Evolutionary conservation across 2,888 invertebrate species (phyloP), one percentile per base, ranked within the genome.

Genomic region (Tenthredo scrophulariae): DNA sequence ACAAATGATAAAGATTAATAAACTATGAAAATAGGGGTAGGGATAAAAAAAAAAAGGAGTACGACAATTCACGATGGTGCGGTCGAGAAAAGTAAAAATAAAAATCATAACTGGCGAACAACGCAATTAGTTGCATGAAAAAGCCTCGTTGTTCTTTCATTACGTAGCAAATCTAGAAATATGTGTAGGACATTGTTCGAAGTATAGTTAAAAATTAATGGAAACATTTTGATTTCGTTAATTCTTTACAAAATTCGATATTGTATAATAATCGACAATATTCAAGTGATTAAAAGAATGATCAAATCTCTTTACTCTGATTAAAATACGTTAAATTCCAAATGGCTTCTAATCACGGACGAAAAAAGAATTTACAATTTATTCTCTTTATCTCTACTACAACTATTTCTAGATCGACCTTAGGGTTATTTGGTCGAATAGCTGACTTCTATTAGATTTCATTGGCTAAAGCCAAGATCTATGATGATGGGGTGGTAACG

Each of bases 401-500:
- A 40, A 26, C 62, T 83, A 67, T 33, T 67, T 67, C 67, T 54
- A 83, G 65, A 83, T 67, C 40, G 83, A 83, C 65, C 83, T 40
- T 22, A 40, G 67, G 7, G 46, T 65, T 83, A 80, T 80, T 80
- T 80, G 80, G 80, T 80, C 80, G 80, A 80, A 13, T 80, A 80
- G 80, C 62, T 83, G 83, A 83, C 54, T 83, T 67, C 87, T 74
- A 10, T 43, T 85, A 87, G 88, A 88, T 87, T 87, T 88, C 85
- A 88, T 85, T 87, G 90, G 92, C 93, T 93, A 93, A 86, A 93
- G 92, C 93, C 93, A 93, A 86, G 93, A 90, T 90, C 93, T 90
- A 87, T 92, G 92, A 88, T 91, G 91, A 88, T 92, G 93, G 84
- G 92, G 91, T 86, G 91, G 93, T 79, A 93, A 89, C 65, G 93